Evolutionary conservation across 2,113 vertebrate genomes (phyloP).

Genomic region (Cyphomyrus plagiostoma): DNA sequence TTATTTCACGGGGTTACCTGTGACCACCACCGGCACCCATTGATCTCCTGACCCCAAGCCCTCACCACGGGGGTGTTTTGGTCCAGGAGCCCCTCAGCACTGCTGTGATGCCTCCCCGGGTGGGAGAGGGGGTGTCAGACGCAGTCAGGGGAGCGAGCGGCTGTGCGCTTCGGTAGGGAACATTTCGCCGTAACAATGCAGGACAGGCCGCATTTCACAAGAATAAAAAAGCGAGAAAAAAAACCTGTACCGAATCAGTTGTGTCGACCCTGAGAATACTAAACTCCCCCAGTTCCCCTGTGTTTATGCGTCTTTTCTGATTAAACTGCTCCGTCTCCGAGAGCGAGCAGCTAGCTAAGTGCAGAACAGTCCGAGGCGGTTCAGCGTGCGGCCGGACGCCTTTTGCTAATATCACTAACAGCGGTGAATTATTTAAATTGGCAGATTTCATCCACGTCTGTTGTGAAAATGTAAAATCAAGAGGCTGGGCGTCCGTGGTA

Average conservation of each 20-base stretch:
- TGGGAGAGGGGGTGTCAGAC: neutral
- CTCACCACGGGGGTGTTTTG: neutral
- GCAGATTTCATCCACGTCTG: conserved; percentile 22
- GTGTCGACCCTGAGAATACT: conserved; percentile 32
- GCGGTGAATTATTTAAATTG: conserved; percentile 39
- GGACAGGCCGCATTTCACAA: neutral
- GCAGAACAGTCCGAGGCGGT: conserved; percentile 36
- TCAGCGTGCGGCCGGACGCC: conserved; percentile 17
- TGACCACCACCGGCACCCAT: neutral
- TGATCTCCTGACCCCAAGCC: neutral
- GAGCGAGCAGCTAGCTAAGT: conserved; percentile 32
- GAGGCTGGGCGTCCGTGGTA: neutral
- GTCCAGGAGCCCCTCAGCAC: neutral
- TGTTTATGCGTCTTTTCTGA: conserved; percentile 43
- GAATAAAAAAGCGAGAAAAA: neutral
- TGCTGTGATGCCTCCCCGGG: neutral
- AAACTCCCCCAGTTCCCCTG: conserved; percentile 28
- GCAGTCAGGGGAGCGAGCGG: neutral
- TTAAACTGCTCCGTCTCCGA: conserved; percentile 35
- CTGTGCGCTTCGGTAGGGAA: neutral
- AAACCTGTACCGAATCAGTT: neutral
- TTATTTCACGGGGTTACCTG: neutral
- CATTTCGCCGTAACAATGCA: neutral
- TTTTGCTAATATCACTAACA: conserved; percentile 44
- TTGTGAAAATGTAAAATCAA: conserved; percentile 14